Base-by-base conservation (phyloP, 1,140 invertebrate species). In the Pinna nobilis region DNA sequence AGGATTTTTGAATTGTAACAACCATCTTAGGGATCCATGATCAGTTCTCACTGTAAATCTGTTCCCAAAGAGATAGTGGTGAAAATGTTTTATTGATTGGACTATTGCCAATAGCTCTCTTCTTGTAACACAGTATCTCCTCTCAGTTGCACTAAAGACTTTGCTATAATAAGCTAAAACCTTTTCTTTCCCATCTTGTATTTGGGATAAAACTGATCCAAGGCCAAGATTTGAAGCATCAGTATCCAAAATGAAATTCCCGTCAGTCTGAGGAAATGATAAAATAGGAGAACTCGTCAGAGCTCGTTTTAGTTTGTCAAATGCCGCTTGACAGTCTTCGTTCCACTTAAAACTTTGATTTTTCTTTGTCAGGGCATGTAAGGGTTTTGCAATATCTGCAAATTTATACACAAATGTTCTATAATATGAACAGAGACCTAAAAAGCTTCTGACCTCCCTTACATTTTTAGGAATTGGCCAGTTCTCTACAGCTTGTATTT, bases 401-500 rank as follows among this genome's bases (percentile, higher is more conserved):
- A 44, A 44, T 9, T 18, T 18, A 44, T 44, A 9, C 7, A 7
- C 7, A 44, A 9, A 9, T 44, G 18, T 9, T 44, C 18, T 18
- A 44, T 7, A 44, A 50, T 50, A 20, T 20, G 5, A 18, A 50
- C 47, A 50, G 18, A 91, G 57, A 1, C 91, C 91, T 1, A 91
- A 39, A 74, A 92, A 91, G 20, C 81, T 28, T 55, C 88, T 69
- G 0, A 91, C 59, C 51, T 90, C 83, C 39, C 86, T 84, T 9
- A 82, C 65, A 69, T 73, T 86, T 66, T 69, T 82, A 13, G 77
- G 76, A 11, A 30, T 39, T 33, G 82, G 76, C 59, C 74, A 81
- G n/a, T 68, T 59, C n/a, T 23, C 13, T 28, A 68, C 28, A 33
- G 35, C 23, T 51, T 32, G 61, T 18, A 50, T 60, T 63, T 74